Evolutionary conservation across 2,113 vertebrate genomes (phyloP).

Genomic region (Cephalopholis sonnerati): DNA sequence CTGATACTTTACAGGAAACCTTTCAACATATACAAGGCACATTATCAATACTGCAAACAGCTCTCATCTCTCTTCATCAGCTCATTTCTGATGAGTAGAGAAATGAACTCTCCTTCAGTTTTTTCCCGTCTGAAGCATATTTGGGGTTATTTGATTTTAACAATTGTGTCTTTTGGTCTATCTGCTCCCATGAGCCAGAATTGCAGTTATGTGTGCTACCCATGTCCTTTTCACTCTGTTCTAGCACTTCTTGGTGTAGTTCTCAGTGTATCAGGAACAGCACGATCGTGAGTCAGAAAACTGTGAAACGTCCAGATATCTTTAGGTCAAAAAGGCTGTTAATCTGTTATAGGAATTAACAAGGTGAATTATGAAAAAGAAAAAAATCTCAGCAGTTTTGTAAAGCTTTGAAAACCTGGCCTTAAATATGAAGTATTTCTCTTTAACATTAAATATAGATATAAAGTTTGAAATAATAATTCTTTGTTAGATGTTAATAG

Average conservation of each 20-base stretch:
- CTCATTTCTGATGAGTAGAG: background rate
- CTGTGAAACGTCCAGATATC: background rate
- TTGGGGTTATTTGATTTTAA: background rate
- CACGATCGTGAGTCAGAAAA: background rate
- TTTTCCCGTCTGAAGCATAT: too few species aligned
- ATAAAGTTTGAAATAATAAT: background rate
- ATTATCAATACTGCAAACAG: background rate
- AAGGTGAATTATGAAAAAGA: background rate
- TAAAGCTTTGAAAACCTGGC: background rate
- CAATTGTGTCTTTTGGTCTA: background rate
- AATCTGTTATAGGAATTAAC: background rate
- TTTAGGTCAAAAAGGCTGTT: background rate
- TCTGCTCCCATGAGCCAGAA: background rate
- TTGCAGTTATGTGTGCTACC: background rate
- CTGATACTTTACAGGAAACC: background rate
- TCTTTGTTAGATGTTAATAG: background rate
- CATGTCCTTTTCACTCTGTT: background rate
- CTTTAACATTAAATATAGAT: background rate
- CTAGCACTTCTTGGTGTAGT: background rate
- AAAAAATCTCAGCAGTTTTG: background rate
- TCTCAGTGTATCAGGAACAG: background rate
- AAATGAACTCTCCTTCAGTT: background rate
- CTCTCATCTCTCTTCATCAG: background rate
- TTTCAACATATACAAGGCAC: background rate
- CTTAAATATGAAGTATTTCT: background rate